phyloP scores from a whole-genome alignment of 2,888 invertebrate genomes.

The Cyclophora albipunctata region DNA sequence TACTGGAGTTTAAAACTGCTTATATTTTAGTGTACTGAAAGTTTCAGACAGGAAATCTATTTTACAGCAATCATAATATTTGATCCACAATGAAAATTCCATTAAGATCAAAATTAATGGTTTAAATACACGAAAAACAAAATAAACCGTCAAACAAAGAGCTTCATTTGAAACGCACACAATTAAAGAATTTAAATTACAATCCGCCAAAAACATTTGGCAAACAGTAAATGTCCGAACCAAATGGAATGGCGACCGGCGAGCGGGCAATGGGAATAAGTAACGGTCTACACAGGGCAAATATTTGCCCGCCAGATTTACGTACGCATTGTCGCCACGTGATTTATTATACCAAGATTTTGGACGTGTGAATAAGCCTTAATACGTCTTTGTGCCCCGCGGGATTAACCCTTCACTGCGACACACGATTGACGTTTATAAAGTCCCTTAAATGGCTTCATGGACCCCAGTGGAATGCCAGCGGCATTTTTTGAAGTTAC shows the following conservation, averaged over 20 bases:
- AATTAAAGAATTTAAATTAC: not conserved
- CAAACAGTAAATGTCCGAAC: constrained; percentile 6
- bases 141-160: too few species aligned
- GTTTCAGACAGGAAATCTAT: too few species aligned
- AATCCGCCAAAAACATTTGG: not conserved
- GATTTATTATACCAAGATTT: constrained; percentile 34
- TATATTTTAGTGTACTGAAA: too few species aligned
- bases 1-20: too few species aligned
- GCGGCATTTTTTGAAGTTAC: constrained; percentile 7
- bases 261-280: constrained; percentile 3
- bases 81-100: too few species aligned
- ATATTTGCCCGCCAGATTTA: constrained; percentile 24
- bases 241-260: constrained; percentile 13
- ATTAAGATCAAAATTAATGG: too few species aligned
- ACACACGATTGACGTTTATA: constrained; percentile 29
- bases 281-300: constrained; percentile 15
- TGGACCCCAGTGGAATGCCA: constrained; percentile 7
- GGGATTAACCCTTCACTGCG: constrained; percentile 28
- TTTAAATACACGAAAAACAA: too few species aligned
- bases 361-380: constrained; percentile 35
- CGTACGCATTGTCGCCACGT: constrained; percentile 17
- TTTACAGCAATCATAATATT: too few species aligned
- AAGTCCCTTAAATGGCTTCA: constrained; percentile 20
- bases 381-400: constrained; percentile 32
- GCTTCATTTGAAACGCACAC: not conserved